Conservation (phyloP, 1,140 invertebrate genomes). For the Drusus annulatus region DNA sequence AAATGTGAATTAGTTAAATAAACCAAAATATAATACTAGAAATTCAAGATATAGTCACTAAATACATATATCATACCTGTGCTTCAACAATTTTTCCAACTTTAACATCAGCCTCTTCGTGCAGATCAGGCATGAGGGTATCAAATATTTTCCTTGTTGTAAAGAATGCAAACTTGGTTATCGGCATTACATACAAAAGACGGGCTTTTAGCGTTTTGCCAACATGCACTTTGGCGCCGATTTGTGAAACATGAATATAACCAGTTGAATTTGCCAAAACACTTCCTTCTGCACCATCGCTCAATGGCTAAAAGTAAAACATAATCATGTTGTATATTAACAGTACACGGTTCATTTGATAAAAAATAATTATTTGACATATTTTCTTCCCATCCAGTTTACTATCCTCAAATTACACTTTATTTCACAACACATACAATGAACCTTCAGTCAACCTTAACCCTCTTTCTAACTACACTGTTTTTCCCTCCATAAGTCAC, state of each 20-base stretch:
- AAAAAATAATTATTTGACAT: too few relatives aligned
- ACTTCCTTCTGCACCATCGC: conserved; percentile 74
- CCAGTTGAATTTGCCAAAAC: conserved; percentile 71
- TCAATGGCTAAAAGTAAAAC: conserved; percentile 63
- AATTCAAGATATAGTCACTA: too few relatives aligned
- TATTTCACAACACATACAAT: too few relatives aligned
- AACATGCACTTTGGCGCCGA: conserved; percentile 62
- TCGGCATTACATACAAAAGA: conserved; percentile 78
- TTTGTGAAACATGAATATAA: conserved; percentile 71
- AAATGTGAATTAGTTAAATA: too few relatives aligned
- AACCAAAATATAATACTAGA: too few relatives aligned
- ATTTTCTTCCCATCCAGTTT: too few relatives aligned
- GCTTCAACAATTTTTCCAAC: conserved; percentile 66
- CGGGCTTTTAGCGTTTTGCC: conserved; percentile 70
- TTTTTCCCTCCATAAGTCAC: too few relatives aligned
- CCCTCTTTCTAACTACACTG: too few relatives aligned
- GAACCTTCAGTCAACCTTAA: too few relatives aligned
- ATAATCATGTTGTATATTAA: conserved; percentile 9
- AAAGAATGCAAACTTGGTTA: conserved; percentile 74
- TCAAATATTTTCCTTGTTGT: conserved; percentile 66
- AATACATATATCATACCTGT: conserved; percentile 61
- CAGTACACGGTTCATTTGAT: not conserved
- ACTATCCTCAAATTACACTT: too few relatives aligned
- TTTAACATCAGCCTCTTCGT: conserved; percentile 63
- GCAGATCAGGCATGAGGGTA: conserved; percentile 62